phyloP scores from a whole-genome alignment of 2,113 vertebrate genomes.

The Lanius ludovicianus region DNA sequence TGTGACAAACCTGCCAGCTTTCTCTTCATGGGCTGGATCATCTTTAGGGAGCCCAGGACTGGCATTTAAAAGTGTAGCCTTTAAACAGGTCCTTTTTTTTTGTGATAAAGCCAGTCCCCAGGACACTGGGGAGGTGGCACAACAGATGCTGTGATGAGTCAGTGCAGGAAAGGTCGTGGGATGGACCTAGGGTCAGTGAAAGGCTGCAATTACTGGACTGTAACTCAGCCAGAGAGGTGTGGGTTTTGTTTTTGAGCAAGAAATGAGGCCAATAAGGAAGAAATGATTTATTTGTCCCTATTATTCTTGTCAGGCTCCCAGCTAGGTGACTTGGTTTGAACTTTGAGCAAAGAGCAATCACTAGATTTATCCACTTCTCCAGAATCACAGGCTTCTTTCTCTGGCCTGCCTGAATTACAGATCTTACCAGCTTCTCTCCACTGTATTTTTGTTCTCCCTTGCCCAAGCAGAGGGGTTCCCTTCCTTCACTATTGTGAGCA shows the following conservation, averaged over 20 bases:
- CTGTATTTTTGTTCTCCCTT: not conserved
- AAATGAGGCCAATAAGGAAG: not conserved
- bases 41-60: not conserved
- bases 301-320: not conserved
- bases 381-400: not conserved
- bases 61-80: not conserved
- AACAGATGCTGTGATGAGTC: not conserved
- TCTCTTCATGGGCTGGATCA: not conserved
- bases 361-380: not conserved
- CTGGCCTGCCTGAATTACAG: not conserved
- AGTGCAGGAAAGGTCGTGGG: not conserved
- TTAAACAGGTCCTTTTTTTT: not conserved
- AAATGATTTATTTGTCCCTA: not conserved
- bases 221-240: not conserved
- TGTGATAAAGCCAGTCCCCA: not conserved
- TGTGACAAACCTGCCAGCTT: constrained; percentile 4
- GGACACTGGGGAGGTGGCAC: not conserved
- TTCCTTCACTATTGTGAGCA: not conserved
- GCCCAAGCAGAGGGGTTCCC: not conserved
- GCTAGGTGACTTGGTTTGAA: not conserved
- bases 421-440: not conserved
- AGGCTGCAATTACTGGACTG: not conserved
- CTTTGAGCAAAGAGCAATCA: not conserved
- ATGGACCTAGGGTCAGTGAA: not conserved
- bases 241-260: not conserved